Evolutionary conservation across 2,888 invertebrate species (phyloP).

Genomic region (Drosophila sordidapex): DNA sequence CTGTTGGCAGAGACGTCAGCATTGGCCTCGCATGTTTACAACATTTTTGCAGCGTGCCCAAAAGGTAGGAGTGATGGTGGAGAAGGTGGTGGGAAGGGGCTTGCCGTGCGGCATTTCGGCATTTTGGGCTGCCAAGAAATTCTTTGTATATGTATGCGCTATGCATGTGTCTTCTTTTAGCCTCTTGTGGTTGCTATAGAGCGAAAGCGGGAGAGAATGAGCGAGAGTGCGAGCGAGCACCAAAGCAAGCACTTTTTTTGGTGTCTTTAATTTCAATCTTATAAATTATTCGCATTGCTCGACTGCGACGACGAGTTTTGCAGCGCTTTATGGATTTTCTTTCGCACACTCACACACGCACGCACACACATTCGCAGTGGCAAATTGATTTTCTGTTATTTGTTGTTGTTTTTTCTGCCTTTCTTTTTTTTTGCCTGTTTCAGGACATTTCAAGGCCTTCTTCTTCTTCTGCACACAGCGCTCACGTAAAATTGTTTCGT

Average conservation of each 20-base stretch:
- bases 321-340: constrained; percentile 71
- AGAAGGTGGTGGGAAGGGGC: not conserved
- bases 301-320: constrained; percentile 61
- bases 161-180: constrained; percentile 23
- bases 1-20: constrained; percentile 31
- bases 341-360: constrained; percentile 14
- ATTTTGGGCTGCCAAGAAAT: constrained; percentile 52
- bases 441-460: constrained; percentile 66
- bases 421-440: constrained; percentile 41
- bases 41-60: constrained; percentile 49
- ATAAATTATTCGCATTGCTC: constrained; percentile 64
- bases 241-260: constrained; percentile 18
- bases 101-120: constrained; percentile 37
- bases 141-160: constrained; percentile 15
- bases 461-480: constrained; percentile 48
- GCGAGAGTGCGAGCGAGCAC: constrained; percentile 3
- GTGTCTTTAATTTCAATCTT: constrained; percentile 65
- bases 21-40: constrained; percentile 72
- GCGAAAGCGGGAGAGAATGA: not conserved
- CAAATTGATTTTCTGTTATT: constrained; percentile 73
- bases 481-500: constrained; percentile 60
- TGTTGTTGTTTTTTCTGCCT: constrained; percentile 18
- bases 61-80: not conserved
- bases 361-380: constrained; percentile 30
- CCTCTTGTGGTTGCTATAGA: constrained; percentile 24